Evolutionary conservation across 2,113 vertebrate species (phyloP), one percentile per base, ranked within the genome.

Genomic region (Oreochromis tanganicae): DNA sequence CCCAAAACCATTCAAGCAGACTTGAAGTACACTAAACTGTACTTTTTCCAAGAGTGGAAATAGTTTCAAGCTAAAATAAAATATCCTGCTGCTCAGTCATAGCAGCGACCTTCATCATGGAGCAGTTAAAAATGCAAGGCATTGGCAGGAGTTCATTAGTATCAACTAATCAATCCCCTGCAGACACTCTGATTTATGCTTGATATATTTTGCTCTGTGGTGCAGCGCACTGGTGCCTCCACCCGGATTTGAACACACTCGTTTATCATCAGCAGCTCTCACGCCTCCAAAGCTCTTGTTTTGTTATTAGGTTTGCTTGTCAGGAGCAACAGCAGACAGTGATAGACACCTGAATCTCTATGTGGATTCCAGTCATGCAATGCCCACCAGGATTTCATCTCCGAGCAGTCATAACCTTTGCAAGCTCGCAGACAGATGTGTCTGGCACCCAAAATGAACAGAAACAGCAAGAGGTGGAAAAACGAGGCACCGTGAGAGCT

Each of bases 321-420:
- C 90, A 83, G 84, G 34, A 82, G 81, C 81, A 78, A 24, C 71
- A 11, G 71, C 46, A 50, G 43, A 78, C 89, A 27, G 75, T 56
- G 85, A 90, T 46, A 68, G 83, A 54, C 34, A 78, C 56, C 71
- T 80, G 43, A 63, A 87, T 90, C 83, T 34, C 48, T 59, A 66
- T 80, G 79, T 29, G 83, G 52, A 91, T 89, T 88, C 88, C 85
- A 83, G 83, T 89, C 93, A 86, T 85, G 78, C 87, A 48, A 73
- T 80, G 78, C 85, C 89, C 90, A 57, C 79, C 52, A 84, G 88
- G 91, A 89, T 88, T 87, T 82, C 84, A 79, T 85, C 87, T 91
- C 43, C 12, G 6, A 80, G 56, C 84, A 80, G 86, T 83, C 84
- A 78, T 75, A 82, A 82, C 86, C 85, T 71, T 54, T 3, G 57